Conservation (phyloP, 1,140 invertebrate genomes). For the Mactra quadrangularis region DNA sequence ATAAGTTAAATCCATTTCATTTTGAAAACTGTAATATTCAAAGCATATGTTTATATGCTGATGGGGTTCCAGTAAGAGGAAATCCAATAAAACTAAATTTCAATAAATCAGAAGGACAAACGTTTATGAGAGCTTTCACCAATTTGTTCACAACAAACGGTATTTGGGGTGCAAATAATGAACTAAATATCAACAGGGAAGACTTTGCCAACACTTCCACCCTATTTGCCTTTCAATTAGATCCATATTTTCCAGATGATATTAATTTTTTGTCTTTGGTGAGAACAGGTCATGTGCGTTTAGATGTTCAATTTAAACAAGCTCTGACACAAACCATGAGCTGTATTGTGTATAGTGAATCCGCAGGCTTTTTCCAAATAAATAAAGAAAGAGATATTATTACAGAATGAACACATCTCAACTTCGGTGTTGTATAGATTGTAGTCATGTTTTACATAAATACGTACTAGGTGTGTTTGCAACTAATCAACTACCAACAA, state of each 20-base stretch:
- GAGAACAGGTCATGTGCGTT: conserved; percentile 32
- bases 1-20: conserved; percentile 47
- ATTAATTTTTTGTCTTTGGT: conserved; percentile 24
- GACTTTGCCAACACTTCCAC: conserved; percentile 39
- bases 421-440: conserved; percentile 55
- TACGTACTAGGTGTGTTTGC: too few species aligned
- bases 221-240: conserved; percentile 51
- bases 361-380: conserved; percentile 42
- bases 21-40: conserved; percentile 46
- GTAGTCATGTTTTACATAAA: too few species aligned
- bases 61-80: conserved; percentile 42
- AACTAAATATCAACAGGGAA: conserved; percentile 21
- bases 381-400: conserved; percentile 56
- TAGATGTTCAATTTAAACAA: conserved; percentile 39
- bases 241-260: conserved; percentile 49
- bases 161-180: conserved; percentile 49
- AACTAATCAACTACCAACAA: too few species aligned
- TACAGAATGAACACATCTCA: conserved; percentile 47
- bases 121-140: conserved; percentile 12
- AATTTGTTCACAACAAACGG: conserved; percentile 27
- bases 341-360: conserved; percentile 50
- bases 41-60: conserved; percentile 37
- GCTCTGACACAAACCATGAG: conserved; percentile 42
- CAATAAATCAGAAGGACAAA: neutral
- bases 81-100: conserved; percentile 57